Evolutionary conservation across 2,888 invertebrate species (phyloP), one percentile per base, ranked within the genome.

Genomic region (Nemurella pictetii): DNA sequence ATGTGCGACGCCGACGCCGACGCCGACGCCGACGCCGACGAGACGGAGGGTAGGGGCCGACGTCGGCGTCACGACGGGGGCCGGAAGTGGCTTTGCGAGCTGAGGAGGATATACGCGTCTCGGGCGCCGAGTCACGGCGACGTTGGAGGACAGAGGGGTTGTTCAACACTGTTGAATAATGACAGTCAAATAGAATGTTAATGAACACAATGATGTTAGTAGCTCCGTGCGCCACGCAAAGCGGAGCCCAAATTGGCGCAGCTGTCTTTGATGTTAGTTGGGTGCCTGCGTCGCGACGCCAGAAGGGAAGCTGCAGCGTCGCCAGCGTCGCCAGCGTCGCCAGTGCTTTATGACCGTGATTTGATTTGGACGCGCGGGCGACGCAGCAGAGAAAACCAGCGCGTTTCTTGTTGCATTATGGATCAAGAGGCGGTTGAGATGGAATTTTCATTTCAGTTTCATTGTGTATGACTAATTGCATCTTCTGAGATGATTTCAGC

Each of bases 151-250:
- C 75, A 75, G 80, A 80, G 55, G 30, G 74, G 25, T 35, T 27
- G 15, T 78, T 74, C 32, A 36, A 32, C 85, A 36, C 80, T 80
- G 74, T 15, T 81, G 85, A 85, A 85, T 85, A 84, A 85, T 85
- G 85, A 83, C 80, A 73, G 83, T 35, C 83, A 83, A 85, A 85
- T 85, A 85, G 85, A 84, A 85, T 84, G 84, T 84, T 84, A 85
- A 84, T 84, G 85, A 84, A 84, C 55, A 85, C 85, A 85, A 85
- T 85, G 83, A 81, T 35, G 81, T 85, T 85, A 85, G 84, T 20
- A 28, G 26, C 27, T 9, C 12, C 82, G 28, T 78, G n/a, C 28
- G 28, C 28, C 29, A 82, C 82, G 82, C 55, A 72, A 72, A 55
- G 55, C 55, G 82, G 26, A 72, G 55, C 82, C 27, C 29, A 78